phyloP scores from a whole-genome alignment of 2,888 invertebrate species.

The Chymomyza procnemis region DNA sequence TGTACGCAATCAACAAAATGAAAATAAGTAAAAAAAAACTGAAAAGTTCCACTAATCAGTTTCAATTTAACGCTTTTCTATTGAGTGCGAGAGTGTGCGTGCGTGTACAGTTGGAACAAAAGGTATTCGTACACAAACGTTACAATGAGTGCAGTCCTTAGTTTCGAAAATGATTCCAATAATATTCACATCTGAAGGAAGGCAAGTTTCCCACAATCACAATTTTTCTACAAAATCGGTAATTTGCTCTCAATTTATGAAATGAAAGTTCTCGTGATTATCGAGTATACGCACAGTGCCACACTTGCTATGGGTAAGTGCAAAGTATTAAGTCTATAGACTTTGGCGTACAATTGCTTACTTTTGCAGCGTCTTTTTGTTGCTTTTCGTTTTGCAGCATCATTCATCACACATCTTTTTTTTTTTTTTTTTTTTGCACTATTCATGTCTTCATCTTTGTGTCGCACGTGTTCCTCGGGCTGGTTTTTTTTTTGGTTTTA shows the following conservation, averaged over 20 bases:
- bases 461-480: not conserved
- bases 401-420: not conserved
- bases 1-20: not conserved
- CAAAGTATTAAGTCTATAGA: not conserved
- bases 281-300: not conserved
- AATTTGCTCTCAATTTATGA: too few relatives aligned
- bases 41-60: constrained; percentile 38
- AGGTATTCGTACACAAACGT: too few relatives aligned
- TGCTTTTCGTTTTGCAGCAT: not conserved
- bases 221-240: too few relatives aligned
- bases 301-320: not conserved
- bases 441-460: not conserved
- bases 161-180: too few relatives aligned
- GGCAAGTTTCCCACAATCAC: too few relatives aligned
- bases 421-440: not conserved
- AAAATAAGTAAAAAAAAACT: not conserved
- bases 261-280: not conserved
- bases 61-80: constrained; percentile 32
- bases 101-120: not conserved
- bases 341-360: not conserved
- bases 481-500: constrained; percentile 15
- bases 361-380: not conserved
- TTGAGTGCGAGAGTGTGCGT: not conserved
- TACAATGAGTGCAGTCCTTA: too few relatives aligned
- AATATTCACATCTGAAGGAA: too few relatives aligned